These are phyloP conservation scores for Geococcyx californianus DNA, from an alignment of 2,113 vertebrate species.

Conservation along the genomic window DNA sequence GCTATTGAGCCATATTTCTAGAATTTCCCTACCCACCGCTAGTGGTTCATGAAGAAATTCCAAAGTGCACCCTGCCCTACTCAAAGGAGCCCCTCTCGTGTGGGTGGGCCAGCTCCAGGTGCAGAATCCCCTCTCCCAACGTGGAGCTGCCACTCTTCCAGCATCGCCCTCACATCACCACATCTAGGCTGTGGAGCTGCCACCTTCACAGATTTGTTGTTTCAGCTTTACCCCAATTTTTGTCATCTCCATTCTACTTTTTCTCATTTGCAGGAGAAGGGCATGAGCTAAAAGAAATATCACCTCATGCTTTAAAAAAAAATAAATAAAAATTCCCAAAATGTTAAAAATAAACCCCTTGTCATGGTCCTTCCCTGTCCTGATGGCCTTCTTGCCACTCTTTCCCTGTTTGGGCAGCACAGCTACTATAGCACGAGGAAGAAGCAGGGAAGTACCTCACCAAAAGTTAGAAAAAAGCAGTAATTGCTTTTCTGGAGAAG, in stretches of 20 bases:
- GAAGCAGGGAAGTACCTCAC: background rate
- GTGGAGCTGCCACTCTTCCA: fast-evolving
- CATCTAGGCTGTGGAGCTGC: background rate
- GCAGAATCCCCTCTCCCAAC: background rate
- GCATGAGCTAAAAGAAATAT: too few relatives aligned
- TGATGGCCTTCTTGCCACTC: background rate
- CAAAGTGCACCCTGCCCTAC: too few relatives aligned
- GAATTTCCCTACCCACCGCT: background rate
- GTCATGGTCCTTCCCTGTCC: background rate
- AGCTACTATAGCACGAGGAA: background rate
- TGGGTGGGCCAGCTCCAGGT: background rate
- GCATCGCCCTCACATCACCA: background rate
- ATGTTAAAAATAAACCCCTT: background rate
- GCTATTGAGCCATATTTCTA: fast-evolving
- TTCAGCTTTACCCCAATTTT: background rate
- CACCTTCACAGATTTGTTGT: fast-evolving
- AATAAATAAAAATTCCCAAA: too few relatives aligned
- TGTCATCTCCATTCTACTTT: background rate
- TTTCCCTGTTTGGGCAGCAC: background rate
- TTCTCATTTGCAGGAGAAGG: too few relatives aligned
- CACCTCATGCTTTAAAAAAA: background rate
- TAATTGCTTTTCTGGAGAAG: background rate
- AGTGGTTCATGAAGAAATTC: background rate
- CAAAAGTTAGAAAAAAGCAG: background rate
- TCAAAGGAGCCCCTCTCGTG: fast-evolving